phyloP scores from a whole-genome alignment of 2,113 vertebrate species.

The Harpagus bidentatus region DNA sequence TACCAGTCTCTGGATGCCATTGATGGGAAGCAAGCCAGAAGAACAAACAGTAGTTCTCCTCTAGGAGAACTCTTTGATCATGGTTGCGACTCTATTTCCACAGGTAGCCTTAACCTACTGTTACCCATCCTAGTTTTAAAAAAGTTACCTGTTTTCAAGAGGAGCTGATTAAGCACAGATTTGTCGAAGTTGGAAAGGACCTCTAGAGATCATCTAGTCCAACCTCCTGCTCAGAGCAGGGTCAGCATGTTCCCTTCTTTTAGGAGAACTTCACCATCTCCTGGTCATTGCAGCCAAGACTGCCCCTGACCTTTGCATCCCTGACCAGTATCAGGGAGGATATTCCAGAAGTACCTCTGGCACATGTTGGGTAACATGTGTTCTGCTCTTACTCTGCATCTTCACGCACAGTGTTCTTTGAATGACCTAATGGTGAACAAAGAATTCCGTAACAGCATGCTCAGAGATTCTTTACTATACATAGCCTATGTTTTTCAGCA shows the following conservation, averaged over 20 bases:
- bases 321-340: neutral
- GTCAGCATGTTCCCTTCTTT: neutral
- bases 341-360: neutral
- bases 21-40: constrained; percentile 96
- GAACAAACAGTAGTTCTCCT: constrained; percentile 92
- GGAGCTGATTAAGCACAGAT: neutral
- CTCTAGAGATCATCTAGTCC: neutral
- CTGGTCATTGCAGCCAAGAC: neutral
- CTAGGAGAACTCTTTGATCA: constrained; percentile 98
- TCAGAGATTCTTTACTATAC: neutral
- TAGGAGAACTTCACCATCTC: neutral
- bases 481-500: neutral
- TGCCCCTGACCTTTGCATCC: neutral
- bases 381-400: neutral
- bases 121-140: neutral
- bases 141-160: neutral
- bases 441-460: neutral
- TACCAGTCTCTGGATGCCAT: constrained; percentile 98
- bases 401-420: fast-evolving
- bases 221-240: neutral
- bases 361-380: neutral
- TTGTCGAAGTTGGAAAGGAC: neutral
- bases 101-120: constrained; percentile 78
- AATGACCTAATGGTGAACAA: neutral
- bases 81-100: constrained; percentile 95